A percentile compares a stretch with the other conserved stretches of the same genome.
Conservation (phyloP, 2,888 invertebrate genomes). For the Diarsia dahlii region DNA sequence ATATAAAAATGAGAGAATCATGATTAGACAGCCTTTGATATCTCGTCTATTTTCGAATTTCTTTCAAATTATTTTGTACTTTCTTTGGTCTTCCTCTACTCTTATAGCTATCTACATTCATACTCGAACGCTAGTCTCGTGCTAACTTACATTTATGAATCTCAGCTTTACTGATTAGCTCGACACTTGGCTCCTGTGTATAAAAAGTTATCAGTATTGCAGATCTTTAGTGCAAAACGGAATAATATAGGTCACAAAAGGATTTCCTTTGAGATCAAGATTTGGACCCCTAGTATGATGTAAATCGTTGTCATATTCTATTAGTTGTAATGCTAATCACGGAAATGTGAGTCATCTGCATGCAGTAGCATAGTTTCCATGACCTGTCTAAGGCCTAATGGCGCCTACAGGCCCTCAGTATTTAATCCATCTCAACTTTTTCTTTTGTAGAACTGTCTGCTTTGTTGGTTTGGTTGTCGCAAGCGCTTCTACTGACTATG, state of each 20-base stretch:
- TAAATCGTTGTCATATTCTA: slow-evolving; percentile 8
- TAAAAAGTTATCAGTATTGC: background rate
- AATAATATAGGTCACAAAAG: background rate
- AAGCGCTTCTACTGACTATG: background rate
- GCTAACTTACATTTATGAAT: background rate
- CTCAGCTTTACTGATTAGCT: background rate
- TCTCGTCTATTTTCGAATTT: background rate
- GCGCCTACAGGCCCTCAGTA: background rate
- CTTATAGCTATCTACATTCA: no score
- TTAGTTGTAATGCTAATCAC: slow-evolving; percentile 26
- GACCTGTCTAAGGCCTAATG: slow-evolving; percentile 26
- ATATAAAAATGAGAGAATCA: background rate
- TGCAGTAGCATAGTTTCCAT: slow-evolving; percentile 1
- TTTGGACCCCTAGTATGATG: slow-evolving; percentile 15
- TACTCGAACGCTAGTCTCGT: no score
- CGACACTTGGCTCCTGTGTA: background rate
- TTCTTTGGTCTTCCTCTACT: no score
- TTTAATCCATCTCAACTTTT: slow-evolving; percentile 20
- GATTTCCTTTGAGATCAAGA: background rate
- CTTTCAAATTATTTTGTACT: no score
- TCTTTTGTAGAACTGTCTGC: background rate
- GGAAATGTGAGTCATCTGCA: slow-evolving; percentile 11
- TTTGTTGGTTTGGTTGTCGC: background rate
- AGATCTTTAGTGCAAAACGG: background rate
- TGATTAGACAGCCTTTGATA: no score